phyloP scores from a whole-genome alignment of 2,797 vertebrate genomes.

The Thunnus albacares region DNA sequence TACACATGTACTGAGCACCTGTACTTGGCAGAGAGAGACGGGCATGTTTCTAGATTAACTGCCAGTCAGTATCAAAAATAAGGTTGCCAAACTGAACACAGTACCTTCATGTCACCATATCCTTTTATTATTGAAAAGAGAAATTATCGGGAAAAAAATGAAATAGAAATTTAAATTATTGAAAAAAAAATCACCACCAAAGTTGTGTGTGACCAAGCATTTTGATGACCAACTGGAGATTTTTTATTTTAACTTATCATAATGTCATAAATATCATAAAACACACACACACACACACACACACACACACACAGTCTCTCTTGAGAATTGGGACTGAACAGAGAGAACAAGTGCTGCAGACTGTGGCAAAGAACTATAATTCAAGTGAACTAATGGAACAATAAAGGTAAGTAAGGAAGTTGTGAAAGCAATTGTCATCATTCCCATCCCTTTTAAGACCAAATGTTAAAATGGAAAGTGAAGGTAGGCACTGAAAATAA shows the following conservation, averaged over 20 bases:
- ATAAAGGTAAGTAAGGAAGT: conserved; percentile 33
- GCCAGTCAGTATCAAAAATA: neutral
- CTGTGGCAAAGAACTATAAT: conserved; percentile 18
- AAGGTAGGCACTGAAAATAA: conserved; percentile 14
- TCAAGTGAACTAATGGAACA: conserved; percentile 38
- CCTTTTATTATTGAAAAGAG: too few relatives aligned
- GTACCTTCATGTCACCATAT: neutral
- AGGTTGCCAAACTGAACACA: neutral
- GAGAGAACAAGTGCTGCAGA: conserved; percentile 10
- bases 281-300: neutral
- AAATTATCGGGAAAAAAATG: too few relatives aligned
- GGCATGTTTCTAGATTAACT: neutral
- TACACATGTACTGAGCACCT: too few relatives aligned
- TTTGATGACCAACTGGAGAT: neutral
- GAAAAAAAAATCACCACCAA: neutral
- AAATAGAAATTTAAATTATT: neutral
- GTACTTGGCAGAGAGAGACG: too few relatives aligned
- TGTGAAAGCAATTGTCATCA: conserved; percentile 25
- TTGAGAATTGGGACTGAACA: neutral
- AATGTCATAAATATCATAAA: neutral
- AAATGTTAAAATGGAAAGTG: conserved; percentile 31
- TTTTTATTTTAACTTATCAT: neutral
- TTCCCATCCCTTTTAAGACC: conserved; percentile 27
- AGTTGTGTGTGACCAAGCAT: neutral
- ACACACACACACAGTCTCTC: neutral